Evolutionary conservation across 2,888 invertebrate genomes (phyloP), one percentile per base, ranked within the genome.

Genomic region (Xanthorhoe designata): DNA sequence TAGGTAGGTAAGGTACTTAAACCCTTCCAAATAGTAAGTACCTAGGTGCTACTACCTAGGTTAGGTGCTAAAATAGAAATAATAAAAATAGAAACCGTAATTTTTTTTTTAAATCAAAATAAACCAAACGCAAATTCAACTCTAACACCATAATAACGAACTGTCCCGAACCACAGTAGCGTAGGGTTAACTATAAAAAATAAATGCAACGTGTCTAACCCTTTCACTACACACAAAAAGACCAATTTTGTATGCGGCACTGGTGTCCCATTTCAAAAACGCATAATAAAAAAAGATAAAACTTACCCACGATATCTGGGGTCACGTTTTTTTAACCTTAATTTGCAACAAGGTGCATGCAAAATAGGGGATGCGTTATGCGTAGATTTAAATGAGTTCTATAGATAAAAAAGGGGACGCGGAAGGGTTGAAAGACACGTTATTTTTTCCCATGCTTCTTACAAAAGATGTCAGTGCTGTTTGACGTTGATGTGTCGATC

Each of bases 281-380:
- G 85, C 82, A 83, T 86, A 88, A 88, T 87, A 84, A 87, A 87
- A 89, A 89, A 87, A 89, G 88, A 90, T 89, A 91, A 90, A 90
- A 89, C 81, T 78, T 92, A 92, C 92, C 90, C 92, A 92, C 92
- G 92, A 84, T 78, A 82, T 90, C 90, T 89, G 85, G 92, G 93
- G 92, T 91, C 87, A 90, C 86, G 88, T 91, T 91, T 91, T 91
- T 82, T 81, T 81, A 91, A 91, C 89, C 89, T 90, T 92, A 92
- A 93, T 93, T 93, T 92, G 93, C 92, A 91, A 92, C 93, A 92
- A 93, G 93, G 93, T 93, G 92, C 92, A 93, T 90, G 84, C 87
- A 86, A 87, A 78, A 86, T 85, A 88, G 87, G 89, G 91, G 86
- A 83, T 87, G 84, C 78, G 79, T 57, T 49, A 77, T 79, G 80